Conservation (phyloP, 2,888 invertebrate species). For the Pilophorus perplexus region DNA sequence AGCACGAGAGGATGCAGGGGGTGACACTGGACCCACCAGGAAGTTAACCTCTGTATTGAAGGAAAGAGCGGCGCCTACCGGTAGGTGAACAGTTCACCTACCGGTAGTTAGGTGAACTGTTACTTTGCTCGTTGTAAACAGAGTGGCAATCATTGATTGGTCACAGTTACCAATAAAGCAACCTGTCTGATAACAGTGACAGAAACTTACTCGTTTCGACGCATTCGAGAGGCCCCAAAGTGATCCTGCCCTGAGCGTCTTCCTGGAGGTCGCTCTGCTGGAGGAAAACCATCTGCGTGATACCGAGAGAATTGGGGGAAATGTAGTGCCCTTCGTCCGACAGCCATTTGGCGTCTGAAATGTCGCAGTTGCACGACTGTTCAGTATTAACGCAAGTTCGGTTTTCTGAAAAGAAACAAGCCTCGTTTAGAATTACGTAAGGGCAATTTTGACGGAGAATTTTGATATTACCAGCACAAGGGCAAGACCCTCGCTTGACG, state of each 20-base stretch:
- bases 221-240: constrained; percentile 86
- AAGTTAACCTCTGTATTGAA: too few relatives aligned
- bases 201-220: constrained; percentile 74
- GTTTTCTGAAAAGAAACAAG: constrained; percentile 60
- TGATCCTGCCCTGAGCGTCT: constrained; percentile 82
- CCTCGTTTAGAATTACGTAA: neutral
- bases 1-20: too few relatives aligned
- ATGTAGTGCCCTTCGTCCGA: constrained; percentile 84
- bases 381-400: constrained; percentile 77
- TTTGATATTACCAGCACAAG: constrained; percentile 56
- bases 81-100: too few relatives aligned
- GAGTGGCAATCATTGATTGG: too few relatives aligned
- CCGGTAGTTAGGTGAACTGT: too few relatives aligned
- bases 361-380: constrained; percentile 88
- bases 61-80: too few relatives aligned
- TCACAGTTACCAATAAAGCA: too few relatives aligned
- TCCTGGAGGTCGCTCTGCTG: constrained; percentile 79
- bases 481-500: constrained; percentile 64
- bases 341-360: constrained; percentile 80
- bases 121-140: too few relatives aligned
- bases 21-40: too few relatives aligned
- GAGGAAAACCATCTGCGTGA: constrained; percentile 85
- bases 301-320: constrained; percentile 76
- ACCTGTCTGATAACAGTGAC: too few relatives aligned
- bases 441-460: neutral